Percentiles rank a stretch among this genome's conserved stretches.
Evolutionary conservation across 2,113 vertebrate species (phyloP).

Genomic region (Rhipidura dahli): DNA sequence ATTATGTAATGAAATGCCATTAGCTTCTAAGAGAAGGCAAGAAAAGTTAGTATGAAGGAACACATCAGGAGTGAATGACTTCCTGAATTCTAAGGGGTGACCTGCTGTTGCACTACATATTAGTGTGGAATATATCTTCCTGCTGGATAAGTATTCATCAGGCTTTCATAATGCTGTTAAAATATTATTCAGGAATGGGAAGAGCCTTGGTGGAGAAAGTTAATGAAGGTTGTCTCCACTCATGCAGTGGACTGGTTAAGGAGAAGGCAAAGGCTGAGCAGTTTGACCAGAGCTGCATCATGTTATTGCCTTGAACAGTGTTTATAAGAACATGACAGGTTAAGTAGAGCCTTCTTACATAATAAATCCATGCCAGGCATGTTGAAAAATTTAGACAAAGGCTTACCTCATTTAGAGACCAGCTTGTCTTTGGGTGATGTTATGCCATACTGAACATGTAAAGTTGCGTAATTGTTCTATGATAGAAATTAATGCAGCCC

Average conservation of each 20-base stretch:
- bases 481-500: not conserved
- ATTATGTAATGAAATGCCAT: not conserved
- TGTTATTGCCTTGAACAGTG: not conserved
- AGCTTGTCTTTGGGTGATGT: not conserved
- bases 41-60: not conserved
- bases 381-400: not conserved
- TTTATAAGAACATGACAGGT: not conserved
- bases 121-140: not conserved
- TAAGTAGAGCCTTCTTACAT: not conserved
- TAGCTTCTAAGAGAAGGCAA: not conserved
- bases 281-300: not conserved
- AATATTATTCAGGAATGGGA: not conserved
- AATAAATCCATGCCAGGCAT: not conserved
- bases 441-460: accelerated
- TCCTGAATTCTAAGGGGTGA: not conserved
- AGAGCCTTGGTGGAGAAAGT: not conserved
- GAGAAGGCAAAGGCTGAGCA: not conserved
- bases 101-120: not conserved
- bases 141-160: not conserved
- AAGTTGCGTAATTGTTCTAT: not conserved
- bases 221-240: not conserved
- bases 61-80: not conserved
- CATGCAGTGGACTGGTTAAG: not conserved
- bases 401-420: not conserved
- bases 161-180: not conserved